Conservation (phyloP, 2,113 vertebrate genomes). For the Hystrix brachyura region DNA sequence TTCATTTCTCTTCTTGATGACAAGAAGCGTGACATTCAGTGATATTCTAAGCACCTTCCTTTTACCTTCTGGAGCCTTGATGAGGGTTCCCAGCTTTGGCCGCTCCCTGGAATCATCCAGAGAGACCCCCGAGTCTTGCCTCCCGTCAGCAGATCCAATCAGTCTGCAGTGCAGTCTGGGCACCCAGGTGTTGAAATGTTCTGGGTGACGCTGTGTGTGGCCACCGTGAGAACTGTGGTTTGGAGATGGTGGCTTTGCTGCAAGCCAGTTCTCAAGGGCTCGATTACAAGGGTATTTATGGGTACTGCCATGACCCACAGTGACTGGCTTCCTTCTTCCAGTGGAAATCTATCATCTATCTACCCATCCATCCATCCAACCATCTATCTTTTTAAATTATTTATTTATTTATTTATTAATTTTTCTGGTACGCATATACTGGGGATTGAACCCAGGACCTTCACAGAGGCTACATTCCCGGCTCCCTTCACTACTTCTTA, state of each 20-base stretch:
- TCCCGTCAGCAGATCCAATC: rapidly evolving
- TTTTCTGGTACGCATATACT: background rate
- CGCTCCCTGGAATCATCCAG: background rate
- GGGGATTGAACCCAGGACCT: background rate
- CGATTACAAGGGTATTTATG: background rate
- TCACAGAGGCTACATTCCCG: background rate
- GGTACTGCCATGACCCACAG: background rate
- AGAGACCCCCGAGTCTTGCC: rapidly evolving
- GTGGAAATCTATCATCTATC: background rate
- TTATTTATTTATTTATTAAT: background rate
- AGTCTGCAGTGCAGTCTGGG: background rate
- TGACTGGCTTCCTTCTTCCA: background rate
- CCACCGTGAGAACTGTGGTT: background rate
- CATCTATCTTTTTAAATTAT: too few relatives aligned
- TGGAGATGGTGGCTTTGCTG: rapidly evolving
- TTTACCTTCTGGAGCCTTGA: background rate
- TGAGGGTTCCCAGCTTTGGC: background rate
- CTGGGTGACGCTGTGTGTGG: rapidly evolving
- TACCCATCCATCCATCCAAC: too few relatives aligned
- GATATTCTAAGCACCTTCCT: too few relatives aligned
- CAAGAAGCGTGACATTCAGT: rapidly evolving
- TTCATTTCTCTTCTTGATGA: background rate
- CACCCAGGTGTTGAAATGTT: background rate
- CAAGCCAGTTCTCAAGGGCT: background rate
- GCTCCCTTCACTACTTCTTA: background rate